Evolutionary conservation across 1,140 invertebrate species (phyloP).

Genomic region (Drosophila sproati): DNA sequence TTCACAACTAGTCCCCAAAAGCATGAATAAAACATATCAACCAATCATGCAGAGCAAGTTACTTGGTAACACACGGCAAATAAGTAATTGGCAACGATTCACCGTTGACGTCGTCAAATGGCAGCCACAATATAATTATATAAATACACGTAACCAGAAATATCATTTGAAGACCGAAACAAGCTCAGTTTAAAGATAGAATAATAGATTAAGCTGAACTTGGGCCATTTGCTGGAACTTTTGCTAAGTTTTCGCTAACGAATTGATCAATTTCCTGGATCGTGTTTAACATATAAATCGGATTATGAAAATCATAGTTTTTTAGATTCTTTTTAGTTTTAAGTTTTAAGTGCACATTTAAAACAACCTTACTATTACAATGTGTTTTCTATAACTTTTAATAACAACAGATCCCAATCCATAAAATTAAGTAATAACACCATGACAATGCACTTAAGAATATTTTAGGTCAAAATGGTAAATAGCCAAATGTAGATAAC

Average conservation of each 20-base stretch:
- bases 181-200: neutral
- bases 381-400: no score
- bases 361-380: no score
- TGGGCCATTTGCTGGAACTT: no score
- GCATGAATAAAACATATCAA: constrained; percentile 12
- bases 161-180: neutral
- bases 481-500: constrained; percentile 11
- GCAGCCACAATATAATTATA: constrained; percentile 5
- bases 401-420: no score
- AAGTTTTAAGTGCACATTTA: no score
- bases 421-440: no score
- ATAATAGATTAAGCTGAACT: no score
- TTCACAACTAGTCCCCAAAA: constrained; percentile 7
- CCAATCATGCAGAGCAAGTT: neutral
- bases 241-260: no score
- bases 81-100: constrained; percentile 16
- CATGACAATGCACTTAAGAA: neutral
- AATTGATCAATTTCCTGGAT: no score
- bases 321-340: no score
- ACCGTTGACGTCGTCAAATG: constrained; percentile 7
- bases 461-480: constrained; percentile 18
- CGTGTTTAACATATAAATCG: no score
- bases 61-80: neutral
- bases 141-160: neutral
- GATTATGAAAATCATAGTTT: no score